These are phyloP conservation scores for Tragelaphus scriptus DNA, from an alignment of 2,113 vertebrate genomes.

Conservation along the genomic window DNA sequence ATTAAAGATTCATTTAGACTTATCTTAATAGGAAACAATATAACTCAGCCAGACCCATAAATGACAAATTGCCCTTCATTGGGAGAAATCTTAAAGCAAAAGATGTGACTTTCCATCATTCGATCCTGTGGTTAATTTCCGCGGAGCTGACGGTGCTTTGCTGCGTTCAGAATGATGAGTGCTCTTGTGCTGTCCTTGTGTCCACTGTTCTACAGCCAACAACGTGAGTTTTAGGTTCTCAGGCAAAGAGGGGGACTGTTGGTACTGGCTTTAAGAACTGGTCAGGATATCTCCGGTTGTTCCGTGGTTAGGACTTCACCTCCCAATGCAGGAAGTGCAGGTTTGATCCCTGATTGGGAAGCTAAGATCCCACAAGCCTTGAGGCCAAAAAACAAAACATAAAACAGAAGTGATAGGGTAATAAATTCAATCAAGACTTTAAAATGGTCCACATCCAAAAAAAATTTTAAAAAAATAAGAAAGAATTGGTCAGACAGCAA, in stretches of 20 bases:
- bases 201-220: rapidly evolving
- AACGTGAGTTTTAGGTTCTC: background rate
- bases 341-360: background rate
- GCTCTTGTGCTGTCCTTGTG: rapidly evolving
- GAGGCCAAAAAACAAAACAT: background rate
- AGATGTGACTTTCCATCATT: background rate
- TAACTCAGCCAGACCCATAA: constrained; percentile 21
- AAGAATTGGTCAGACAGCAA: background rate
- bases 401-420: background rate
- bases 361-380: background rate
- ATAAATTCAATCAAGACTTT: background rate
- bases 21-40: constrained; percentile 45
- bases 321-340: background rate
- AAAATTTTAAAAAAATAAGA: background rate
- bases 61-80: constrained; percentile 51
- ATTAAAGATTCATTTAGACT: constrained; percentile 66
- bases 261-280: too few species aligned
- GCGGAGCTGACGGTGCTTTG: rapidly evolving
- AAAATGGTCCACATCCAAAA: background rate
- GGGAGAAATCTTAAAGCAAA: constrained; percentile 14
- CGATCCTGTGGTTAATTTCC: background rate
- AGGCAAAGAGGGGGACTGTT: rapidly evolving
- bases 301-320: background rate
- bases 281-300: background rate
- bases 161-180: rapidly evolving